These are phyloP conservation scores for Patella caerulea DNA, from an alignment of 2,888 invertebrate species.

Conservation along the genomic window DNA sequence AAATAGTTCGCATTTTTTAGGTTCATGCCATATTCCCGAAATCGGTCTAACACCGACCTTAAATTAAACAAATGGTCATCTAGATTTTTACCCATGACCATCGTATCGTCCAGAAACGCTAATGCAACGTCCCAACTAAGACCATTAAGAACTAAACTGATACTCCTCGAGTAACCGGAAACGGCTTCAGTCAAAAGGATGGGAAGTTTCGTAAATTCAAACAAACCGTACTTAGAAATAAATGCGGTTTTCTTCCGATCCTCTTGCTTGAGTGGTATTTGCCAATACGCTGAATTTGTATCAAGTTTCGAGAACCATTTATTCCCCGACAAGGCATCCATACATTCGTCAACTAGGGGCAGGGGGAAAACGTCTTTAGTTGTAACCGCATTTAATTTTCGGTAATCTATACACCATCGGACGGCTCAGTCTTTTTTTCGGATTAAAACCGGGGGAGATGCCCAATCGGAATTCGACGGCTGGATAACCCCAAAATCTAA, in stretches of 20 bases:
- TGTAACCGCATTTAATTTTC: neutral
- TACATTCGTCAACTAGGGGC: conserved; percentile 13
- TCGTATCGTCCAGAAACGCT: conserved; percentile 14
- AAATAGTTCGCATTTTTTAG: neutral
- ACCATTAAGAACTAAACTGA: neutral
- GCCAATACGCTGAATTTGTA: conserved; percentile 17
- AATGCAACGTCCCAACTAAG: conserved; percentile 15
- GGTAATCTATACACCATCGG: neutral
- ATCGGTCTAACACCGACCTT: neutral
- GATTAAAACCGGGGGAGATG: no score
- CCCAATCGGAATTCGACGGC: no score
- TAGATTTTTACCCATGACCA: conserved; percentile 5
- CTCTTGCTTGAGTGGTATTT: neutral
- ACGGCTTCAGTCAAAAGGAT: neutral
- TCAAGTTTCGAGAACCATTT: conserved; percentile 14
- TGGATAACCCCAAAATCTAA: no score
- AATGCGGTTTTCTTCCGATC: conserved; percentile 22
- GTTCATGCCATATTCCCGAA: neutral
- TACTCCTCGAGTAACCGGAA: neutral
- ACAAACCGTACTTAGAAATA: conserved; percentile 19
- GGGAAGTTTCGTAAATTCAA: neutral
- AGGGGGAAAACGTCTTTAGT: neutral
- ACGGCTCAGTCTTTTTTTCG: no score
- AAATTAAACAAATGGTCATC: conserved; percentile 17
- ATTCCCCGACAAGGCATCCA: conserved; percentile 16